phyloP scores from a whole-genome alignment of 2,797 vertebrate genomes.

The Columba guinea region DNA sequence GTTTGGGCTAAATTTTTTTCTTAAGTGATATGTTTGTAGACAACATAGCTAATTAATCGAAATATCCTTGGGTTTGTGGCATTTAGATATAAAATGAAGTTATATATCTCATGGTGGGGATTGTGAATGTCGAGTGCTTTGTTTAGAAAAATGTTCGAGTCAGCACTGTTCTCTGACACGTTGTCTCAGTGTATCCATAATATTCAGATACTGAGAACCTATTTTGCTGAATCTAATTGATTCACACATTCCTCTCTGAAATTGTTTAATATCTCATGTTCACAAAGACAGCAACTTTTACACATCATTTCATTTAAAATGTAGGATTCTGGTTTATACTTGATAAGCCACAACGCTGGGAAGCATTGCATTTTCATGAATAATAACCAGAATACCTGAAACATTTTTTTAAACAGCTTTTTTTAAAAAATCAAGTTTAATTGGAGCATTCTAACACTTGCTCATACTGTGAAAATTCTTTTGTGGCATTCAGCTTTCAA shows the following conservation, averaged over 20 bases:
- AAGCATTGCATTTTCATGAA: slow-evolving; percentile 23
- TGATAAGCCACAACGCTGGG: slow-evolving; percentile 15
- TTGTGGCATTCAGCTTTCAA: not conserved
- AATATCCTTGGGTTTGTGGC: slow-evolving; percentile 24
- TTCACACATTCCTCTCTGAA: slow-evolving; percentile 45
- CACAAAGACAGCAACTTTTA: slow-evolving; percentile 63
- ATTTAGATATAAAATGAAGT: slow-evolving; percentile 39
- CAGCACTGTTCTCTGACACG: slow-evolving; percentile 45
- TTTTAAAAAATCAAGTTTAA: not conserved
- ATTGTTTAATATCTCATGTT: slow-evolving; percentile 53
- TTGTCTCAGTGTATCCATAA: not conserved
- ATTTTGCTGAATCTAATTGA: slow-evolving; percentile 68
- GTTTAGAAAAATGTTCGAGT: slow-evolving; percentile 45
- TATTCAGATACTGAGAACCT: slow-evolving; percentile 33
- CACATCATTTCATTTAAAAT: slow-evolving; percentile 60
- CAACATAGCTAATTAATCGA: not conserved
- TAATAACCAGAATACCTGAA: slow-evolving; percentile 4
- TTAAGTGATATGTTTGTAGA: not conserved
- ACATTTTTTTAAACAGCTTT: not conserved
- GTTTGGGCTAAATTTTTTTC: slow-evolving; percentile 8
- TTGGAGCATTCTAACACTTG: not conserved
- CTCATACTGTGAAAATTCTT: not conserved
- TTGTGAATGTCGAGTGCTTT: slow-evolving; percentile 17
- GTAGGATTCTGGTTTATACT: slow-evolving; percentile 19
- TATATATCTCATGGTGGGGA: not conserved